Evolutionary conservation across 2,113 vertebrate genomes (phyloP), one percentile per base, ranked within the genome.

Genomic region (Myxocyprinus asiaticus): DNA sequence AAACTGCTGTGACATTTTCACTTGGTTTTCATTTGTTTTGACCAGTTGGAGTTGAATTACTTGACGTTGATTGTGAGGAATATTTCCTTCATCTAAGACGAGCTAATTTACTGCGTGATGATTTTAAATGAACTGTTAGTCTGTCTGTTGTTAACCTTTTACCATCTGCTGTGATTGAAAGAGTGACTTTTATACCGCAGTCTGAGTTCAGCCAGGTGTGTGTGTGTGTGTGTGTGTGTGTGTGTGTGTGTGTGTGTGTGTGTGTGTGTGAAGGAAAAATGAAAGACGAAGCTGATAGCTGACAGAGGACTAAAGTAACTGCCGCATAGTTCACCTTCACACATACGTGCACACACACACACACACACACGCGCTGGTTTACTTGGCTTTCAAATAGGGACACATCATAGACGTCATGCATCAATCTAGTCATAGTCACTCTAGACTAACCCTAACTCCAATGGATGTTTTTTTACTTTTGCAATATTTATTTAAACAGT

Each of bases 241-340:
- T 67, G 9, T 51, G 71, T 59, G 44, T 67, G 47, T 56, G 67
- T 56, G 22, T 63, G 77, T 70, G 55, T 53, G 53, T 64, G 59
- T 5, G 73, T 42, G 64, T 62, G 64, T 62, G 59, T 47, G 43
- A 63, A 75, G 66, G 79, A 69, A 56, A 76, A 72, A 12, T 68
- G 15, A 81, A 81, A 69, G 74, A 47, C 62, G 66, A 47, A 71
- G 44, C 4, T 4, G 48, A 55, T 56, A 50, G 59, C 59, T 71
- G 61, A n/a, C 64, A 56, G 58, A 48, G 48, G 65, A 53, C n/a
- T 50, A 42, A 17, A 81, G 68, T 2, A 58, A 14, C 65, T 70
- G 68, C 86, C 83, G 80, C 90, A 87, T 87, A 85, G 87, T 86
- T 84, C 78, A 0, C 17, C 55, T 47, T 12, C 8, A 72, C 9